Conservation (phyloP, 2,113 vertebrate genomes). For the Pterophyllum scalare region DNA sequence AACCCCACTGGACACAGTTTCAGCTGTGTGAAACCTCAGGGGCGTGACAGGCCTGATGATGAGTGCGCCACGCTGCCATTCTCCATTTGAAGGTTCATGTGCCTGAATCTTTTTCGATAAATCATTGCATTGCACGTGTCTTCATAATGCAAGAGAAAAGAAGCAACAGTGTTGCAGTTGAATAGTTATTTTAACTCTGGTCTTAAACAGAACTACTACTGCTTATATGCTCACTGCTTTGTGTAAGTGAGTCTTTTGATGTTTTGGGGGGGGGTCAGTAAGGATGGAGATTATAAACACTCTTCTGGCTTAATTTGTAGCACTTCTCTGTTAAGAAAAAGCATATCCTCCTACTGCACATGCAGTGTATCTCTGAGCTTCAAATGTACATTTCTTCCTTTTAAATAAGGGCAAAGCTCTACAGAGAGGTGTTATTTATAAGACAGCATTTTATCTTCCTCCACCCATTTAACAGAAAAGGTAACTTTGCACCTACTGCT, state of each 20-base stretch:
- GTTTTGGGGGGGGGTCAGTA: background rate
- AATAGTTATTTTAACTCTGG: background rate
- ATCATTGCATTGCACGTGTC: background rate
- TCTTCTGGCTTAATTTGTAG: background rate
- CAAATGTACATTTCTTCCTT: constrained; percentile 7
- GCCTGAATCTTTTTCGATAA: background rate
- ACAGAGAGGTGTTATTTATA: background rate
- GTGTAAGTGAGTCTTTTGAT: background rate
- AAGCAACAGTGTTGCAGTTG: background rate
- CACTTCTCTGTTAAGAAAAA: background rate
- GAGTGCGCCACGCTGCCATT: background rate
- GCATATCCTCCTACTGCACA: background rate
- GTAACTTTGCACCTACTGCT: constrained; percentile 1
- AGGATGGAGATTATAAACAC: background rate
- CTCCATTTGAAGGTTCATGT: background rate
- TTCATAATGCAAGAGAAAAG: background rate
- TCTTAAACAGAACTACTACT: background rate
- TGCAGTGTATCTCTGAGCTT: background rate
- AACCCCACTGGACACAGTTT: constrained; percentile 27
- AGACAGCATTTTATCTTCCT: background rate
- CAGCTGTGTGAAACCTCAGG: background rate
- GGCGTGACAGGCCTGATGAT: background rate
- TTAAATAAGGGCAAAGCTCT: background rate
- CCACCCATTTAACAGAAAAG: background rate
- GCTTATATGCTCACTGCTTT: background rate